Percentiles rank a stretch among this genome's conserved stretches.
phyloP scores from a whole-genome alignment of 2,113 vertebrate genomes.

The Eulemur rufifrons region DNA sequence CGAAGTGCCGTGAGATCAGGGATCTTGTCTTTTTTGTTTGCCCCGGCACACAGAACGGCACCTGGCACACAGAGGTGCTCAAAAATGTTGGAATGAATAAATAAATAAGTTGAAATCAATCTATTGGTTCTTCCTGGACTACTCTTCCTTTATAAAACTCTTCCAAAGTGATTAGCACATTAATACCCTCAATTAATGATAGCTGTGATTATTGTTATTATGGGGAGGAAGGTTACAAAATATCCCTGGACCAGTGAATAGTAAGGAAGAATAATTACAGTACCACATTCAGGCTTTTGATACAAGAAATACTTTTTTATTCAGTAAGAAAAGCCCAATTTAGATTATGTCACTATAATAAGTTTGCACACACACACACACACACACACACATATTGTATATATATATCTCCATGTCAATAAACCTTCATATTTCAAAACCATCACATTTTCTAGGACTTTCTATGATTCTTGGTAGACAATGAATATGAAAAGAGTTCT shows the following conservation, averaged over 20 bases:
- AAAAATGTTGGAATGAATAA: not conserved
- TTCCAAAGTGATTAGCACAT: not conserved
- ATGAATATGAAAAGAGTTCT: not conserved
- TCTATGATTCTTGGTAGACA: not conserved
- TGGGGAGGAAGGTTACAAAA: not conserved
- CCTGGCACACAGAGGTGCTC: not conserved
- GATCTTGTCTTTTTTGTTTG: not conserved
- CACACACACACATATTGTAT: too few relatives aligned
- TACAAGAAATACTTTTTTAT: not conserved
- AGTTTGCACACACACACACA: not conserved
- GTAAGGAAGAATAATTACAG: not conserved
- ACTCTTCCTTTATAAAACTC: not conserved
- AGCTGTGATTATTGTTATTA: not conserved
- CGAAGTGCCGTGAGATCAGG: not conserved
- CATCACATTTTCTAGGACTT: not conserved
- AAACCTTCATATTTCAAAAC: not conserved
- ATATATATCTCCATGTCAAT: not conserved
- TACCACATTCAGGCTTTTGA: not conserved
- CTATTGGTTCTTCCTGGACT: not conserved
- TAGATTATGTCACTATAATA: not conserved
- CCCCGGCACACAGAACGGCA: not conserved
- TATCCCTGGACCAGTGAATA: not conserved
- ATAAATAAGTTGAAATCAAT: not conserved
- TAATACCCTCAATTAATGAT: not conserved
- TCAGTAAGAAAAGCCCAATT: not conserved